Conservation (phyloP, 2,888 invertebrate genomes). For the Lagria hirta region DNA sequence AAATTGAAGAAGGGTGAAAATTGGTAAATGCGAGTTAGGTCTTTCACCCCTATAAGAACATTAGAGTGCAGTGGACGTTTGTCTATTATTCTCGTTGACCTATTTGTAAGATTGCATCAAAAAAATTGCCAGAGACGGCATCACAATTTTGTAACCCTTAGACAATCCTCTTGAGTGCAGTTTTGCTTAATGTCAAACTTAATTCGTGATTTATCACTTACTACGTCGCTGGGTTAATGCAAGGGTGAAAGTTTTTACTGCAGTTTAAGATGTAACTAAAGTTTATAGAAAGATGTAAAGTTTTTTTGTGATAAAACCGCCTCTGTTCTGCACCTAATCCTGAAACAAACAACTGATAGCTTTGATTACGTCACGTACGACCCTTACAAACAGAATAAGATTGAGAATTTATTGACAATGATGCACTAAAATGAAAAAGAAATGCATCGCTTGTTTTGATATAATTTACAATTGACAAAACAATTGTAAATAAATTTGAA, state of each 20-base stretch:
- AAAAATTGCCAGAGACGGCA: neutral
- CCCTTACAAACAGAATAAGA: no score
- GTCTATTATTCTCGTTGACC: slow-evolving; percentile 21
- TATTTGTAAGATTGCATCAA: slow-evolving; percentile 20
- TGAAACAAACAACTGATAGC: neutral
- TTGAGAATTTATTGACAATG: no score
- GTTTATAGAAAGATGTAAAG: neutral
- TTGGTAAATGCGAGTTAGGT: slow-evolving; percentile 29
- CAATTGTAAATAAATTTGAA: no score
- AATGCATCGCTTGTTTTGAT: no score
- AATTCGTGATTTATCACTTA: no score
- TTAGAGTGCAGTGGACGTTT: slow-evolving; percentile 27
- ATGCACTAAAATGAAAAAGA: no score
- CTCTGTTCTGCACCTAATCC: neutral
- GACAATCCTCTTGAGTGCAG: no score
- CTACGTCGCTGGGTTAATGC: no score
- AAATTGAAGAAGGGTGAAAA: slow-evolving; percentile 21
- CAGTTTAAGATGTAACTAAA: no score
- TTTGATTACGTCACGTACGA: neutral
- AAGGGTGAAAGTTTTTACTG: no score
- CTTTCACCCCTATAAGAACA: slow-evolving; percentile 29
- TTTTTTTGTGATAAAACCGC: neutral
- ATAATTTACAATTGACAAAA: no score
- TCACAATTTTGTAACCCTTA: neutral
- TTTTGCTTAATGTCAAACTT: no score